Conservation (phyloP, 2,113 vertebrate species). For the Podocnemis expansa region DNA sequence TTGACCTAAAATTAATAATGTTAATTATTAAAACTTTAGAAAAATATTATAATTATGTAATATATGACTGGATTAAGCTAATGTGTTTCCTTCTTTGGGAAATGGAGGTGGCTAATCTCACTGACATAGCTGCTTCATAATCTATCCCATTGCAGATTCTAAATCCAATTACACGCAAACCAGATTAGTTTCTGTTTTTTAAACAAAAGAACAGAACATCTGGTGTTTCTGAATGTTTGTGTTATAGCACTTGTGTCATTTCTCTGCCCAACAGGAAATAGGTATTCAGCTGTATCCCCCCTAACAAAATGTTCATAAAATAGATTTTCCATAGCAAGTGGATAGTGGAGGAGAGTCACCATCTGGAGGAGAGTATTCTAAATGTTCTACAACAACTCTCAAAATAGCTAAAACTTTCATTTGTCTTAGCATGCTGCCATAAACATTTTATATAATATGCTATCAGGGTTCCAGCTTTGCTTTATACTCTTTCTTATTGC, state of each 20-base stretch:
- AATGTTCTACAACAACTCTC: neutral
- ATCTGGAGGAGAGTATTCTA: neutral
- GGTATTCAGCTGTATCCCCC: neutral
- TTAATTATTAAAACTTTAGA: neutral
- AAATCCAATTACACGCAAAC: slow-evolving; percentile 58
- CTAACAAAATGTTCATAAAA: slow-evolving; percentile 10
- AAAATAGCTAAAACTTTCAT: neutral
- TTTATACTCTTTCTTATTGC: neutral
- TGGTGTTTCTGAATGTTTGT: slow-evolving; percentile 12
- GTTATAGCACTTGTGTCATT: slow-evolving; percentile 4
- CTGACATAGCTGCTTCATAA: slow-evolving; percentile 32
- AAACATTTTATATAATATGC: fast-evolving
- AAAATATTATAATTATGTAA: neutral
- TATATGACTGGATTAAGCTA: neutral
- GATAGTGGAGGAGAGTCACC: neutral
- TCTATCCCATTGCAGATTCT: slow-evolving; percentile 60
- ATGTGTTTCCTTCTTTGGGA: neutral
- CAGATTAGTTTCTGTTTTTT: slow-evolving; percentile 31
- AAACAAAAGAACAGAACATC: slow-evolving; percentile 26
- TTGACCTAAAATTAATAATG: neutral
- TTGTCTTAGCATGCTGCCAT: neutral
- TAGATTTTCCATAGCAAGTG: neutral
- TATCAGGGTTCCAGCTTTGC: neutral
- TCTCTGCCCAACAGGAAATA: neutral
- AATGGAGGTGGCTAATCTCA: slow-evolving; percentile 46